These are phyloP conservation scores for Drosophila triauraria DNA, from an alignment of 1,140 invertebrate genomes.

Conservation along the genomic window DNA sequence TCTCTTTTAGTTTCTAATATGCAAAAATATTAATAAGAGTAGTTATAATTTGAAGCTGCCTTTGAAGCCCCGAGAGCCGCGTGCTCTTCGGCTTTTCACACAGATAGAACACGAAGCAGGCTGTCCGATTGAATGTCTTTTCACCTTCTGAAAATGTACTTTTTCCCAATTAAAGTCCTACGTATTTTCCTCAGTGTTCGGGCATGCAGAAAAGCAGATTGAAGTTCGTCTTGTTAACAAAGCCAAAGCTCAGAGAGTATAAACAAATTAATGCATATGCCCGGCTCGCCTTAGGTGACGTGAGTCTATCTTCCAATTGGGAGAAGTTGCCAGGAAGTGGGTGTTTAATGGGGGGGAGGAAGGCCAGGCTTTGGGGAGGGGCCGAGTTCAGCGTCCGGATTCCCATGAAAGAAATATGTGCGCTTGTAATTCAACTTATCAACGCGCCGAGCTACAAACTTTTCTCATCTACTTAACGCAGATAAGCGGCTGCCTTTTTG, in stretches of 20 bases:
- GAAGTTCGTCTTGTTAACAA: constrained; percentile 46
- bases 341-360: neutral
- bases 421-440: constrained; percentile 79
- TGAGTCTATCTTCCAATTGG: constrained; percentile 32
- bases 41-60: too few relatives aligned
- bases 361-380: neutral
- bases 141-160: too few relatives aligned
- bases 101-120: too few relatives aligned
- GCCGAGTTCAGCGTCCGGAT: constrained; percentile 20
- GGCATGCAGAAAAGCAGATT: constrained; percentile 15
- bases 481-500: constrained; percentile 71
- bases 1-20: too few relatives aligned
- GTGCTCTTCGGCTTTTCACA: too few relatives aligned
- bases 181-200: neutral
- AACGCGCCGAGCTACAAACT: constrained; percentile 75
- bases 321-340: constrained; percentile 28
- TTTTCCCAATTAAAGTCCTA: neutral
- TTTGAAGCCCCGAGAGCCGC: too few relatives aligned
- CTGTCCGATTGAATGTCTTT: too few relatives aligned
- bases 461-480: constrained; percentile 83
- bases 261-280: constrained; percentile 72
- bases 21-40: too few relatives aligned
- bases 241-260: constrained; percentile 49
- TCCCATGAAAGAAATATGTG: constrained; percentile 64
- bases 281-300: constrained; percentile 33